phyloP scores from a whole-genome alignment of 53 echinoderm and acorn worm genomes.

The Apostichopus leukothele region DNA sequence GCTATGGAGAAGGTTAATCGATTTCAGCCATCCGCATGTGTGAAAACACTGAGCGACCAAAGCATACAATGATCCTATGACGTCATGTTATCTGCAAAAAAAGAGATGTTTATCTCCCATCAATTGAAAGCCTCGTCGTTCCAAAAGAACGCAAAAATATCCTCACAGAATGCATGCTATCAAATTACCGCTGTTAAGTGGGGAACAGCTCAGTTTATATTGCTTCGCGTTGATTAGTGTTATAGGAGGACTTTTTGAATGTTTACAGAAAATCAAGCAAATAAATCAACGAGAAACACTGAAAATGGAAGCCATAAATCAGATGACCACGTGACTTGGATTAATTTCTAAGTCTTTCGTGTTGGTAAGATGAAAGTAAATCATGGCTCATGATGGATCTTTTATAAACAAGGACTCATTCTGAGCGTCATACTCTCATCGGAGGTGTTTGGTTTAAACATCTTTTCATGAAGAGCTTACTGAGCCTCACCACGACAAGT shows the following conservation, averaged over 20 bases:
- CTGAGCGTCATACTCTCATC: not conserved
- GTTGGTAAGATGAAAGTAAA: not conserved
- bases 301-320: not conserved
- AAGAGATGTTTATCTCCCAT: not conserved
- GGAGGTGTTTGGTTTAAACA: not conserved
- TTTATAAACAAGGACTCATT: not conserved
- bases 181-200: not conserved
- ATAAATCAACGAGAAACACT: not conserved
- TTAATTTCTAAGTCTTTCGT: not conserved
- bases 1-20: not conserved
- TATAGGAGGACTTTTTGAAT: not conserved
- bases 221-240: not conserved
- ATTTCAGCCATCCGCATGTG: not conserved
- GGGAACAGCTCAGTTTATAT: not conserved
- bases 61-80: not conserved
- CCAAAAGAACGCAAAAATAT: not conserved
- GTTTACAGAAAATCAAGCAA: not conserved
- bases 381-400: not conserved
- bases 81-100: not conserved
- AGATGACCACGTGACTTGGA: not conserved
- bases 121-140: not conserved
- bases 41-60: not conserved
- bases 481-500: too few species aligned
- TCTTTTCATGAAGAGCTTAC: not conserved
- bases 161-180: not conserved